A percentile compares a stretch with the other conserved stretches of the same genome.
phyloP scores from a whole-genome alignment of 1,140 invertebrate genomes.

The Drosophila oshimai region DNA sequence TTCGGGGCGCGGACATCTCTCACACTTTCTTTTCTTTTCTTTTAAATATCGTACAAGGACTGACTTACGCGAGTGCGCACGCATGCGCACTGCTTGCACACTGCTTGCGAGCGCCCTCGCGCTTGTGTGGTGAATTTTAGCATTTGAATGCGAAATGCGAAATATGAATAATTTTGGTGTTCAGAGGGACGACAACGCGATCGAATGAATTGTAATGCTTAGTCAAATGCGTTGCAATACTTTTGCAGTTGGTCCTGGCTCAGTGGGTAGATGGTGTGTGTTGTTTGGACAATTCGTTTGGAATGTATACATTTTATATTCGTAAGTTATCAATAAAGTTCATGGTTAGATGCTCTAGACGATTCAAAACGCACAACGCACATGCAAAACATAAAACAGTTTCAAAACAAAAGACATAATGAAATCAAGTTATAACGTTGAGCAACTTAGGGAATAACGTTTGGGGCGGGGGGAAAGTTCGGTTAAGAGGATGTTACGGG shows the following conservation, averaged over 20 bases:
- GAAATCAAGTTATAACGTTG: conserved; percentile 2
- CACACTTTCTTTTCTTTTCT: no score
- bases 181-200: neutral
- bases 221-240: conserved; percentile 38
- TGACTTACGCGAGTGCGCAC: conserved; percentile 11
- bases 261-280: conserved; percentile 1
- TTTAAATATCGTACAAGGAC: conserved; percentile 27
- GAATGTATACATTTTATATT: conserved; percentile 36
- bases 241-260: neutral
- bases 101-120: neutral
- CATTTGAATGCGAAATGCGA: conserved; percentile 18
- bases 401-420: conserved; percentile 15
- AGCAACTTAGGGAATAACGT: conserved; percentile 12
- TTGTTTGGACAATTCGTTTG: conserved; percentile 12
- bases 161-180: neutral
- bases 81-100: conserved; percentile 2
- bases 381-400: conserved; percentile 54
- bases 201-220: conserved; percentile 14
- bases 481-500: neutral
- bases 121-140: conserved; percentile 9
- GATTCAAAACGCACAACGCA: conserved; percentile 38
- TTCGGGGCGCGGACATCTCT: conserved; percentile 16
- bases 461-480: neutral
- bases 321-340: conserved; percentile 3
- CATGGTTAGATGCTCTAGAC: conserved; percentile 24